Conservation (phyloP, 30 jellyfish, hydroid and myxozoan genomes). For the Turritopsis rubra region DNA sequence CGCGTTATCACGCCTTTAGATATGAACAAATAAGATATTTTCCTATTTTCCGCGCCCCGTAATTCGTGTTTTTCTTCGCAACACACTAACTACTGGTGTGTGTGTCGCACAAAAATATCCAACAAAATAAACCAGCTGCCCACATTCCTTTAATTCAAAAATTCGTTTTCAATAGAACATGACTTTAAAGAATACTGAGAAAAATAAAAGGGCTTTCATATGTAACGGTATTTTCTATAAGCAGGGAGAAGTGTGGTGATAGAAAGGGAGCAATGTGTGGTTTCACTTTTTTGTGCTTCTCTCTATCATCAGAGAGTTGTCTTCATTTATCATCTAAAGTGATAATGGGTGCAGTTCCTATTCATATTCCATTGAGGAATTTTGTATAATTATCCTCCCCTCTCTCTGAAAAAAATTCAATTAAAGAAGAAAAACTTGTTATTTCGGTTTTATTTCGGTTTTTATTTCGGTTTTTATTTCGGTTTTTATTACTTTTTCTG, state of each 20-base stretch:
- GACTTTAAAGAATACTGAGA: not conserved
- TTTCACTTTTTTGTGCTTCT: too few relatives aligned
- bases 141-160: not conserved
- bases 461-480: too few relatives aligned
- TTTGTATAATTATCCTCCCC: too few relatives aligned
- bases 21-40: not conserved
- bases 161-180: not conserved
- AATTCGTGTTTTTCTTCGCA: too few relatives aligned
- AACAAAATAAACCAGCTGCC: not conserved
- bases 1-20: not conserved
- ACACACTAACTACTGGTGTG: too few relatives aligned
- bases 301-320: not conserved
- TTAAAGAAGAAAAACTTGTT: too few relatives aligned
- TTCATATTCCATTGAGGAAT: too few relatives aligned
- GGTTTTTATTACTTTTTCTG: too few relatives aligned
- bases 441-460: too few relatives aligned
- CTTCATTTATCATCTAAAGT: too few relatives aligned
- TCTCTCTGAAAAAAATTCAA: too few relatives aligned
- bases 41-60: not conserved
- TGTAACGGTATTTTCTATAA: constrained; percentile 1
- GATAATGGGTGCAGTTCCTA: too few relatives aligned
- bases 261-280: not conserved
- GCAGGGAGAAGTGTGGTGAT: not conserved
- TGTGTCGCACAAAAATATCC: not conserved
- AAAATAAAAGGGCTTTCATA: not conserved